Conservation (phyloP, 35 echinoderm and acorn worm genomes). For the Nesometra sesokonis region DNA sequence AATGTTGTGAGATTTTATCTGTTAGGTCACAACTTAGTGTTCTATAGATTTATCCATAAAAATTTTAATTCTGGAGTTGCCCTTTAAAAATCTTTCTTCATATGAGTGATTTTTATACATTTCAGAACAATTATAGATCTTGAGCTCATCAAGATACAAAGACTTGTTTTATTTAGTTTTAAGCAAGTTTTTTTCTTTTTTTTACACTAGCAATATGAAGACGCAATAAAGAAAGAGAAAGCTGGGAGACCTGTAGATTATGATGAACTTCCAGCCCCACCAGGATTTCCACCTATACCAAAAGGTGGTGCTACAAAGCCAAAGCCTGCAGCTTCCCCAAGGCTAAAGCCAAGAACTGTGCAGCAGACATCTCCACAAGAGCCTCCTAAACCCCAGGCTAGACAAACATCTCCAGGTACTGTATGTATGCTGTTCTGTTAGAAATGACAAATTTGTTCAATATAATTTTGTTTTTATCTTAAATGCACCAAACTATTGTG, state of each 20-base stretch:
- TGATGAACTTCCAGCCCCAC: conserved; percentile 55
- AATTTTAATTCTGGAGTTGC: no score
- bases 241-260: conserved; percentile 67
- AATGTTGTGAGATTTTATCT: no score
- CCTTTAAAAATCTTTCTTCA: not conserved
- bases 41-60: no score
- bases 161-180: not conserved
- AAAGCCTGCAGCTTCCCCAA: not conserved
- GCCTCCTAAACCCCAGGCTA: not conserved
- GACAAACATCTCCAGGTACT: not conserved
- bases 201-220: conserved; percentile 95
- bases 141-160: no score
- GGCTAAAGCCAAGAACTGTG: not conserved
- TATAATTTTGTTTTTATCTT: no score
- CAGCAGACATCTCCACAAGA: not conserved
- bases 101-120: not conserved
- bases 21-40: no score
- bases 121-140: not conserved
- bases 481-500: no score
- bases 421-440: no score
- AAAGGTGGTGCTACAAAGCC: not conserved
- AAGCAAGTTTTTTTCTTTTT: not conserved
- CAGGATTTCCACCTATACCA: conserved; percentile 70
- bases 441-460: no score
- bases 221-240: conserved; percentile 77